phyloP scores from a whole-genome alignment of 2,797 vertebrate genomes.

The Sparus aurata region DNA sequence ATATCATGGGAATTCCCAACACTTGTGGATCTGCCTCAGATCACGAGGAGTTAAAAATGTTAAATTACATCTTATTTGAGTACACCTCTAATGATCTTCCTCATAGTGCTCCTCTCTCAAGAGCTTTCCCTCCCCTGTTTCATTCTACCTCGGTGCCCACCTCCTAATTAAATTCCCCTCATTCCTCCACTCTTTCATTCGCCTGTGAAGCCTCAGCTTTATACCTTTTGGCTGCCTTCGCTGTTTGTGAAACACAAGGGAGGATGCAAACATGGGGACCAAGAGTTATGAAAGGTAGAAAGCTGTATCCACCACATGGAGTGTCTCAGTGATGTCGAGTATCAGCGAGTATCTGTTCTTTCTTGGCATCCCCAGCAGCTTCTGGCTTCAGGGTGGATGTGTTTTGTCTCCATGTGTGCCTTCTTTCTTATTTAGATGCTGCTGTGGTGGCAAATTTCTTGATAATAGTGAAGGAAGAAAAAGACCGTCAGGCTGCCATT shows the following conservation, averaged over 20 bases:
- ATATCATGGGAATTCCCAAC: neutral
- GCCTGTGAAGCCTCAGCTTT: constrained; percentile 14
- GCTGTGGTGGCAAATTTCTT: neutral
- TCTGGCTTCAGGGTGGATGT: constrained; percentile 9
- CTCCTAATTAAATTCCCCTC: constrained; percentile 42
- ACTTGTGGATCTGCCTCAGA: neutral
- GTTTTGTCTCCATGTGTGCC: neutral
- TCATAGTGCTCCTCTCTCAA: neutral
- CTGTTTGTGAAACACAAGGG: constrained; percentile 5
- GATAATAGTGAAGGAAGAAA: neutral
- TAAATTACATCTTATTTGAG: constrained; percentile 17
- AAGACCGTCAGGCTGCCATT: neutral
- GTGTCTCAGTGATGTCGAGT: constrained; percentile 34
- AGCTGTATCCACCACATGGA: constrained; percentile 23
- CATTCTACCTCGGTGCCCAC: constrained; percentile 14
- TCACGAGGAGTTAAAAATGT: constrained; percentile 16
- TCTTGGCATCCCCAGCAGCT: constrained; percentile 12
- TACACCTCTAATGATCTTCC: constrained; percentile 23
- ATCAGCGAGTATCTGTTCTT: neutral
- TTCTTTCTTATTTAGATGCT: constrained; percentile 1
- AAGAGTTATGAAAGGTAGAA: constrained; percentile 28
- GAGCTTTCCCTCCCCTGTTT: constrained; percentile 19
- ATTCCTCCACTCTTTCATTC: constrained; percentile 29
- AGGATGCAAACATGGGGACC: constrained; percentile 10
- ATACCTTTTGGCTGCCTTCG: constrained; percentile 33